phyloP scores from a whole-genome alignment of 2,888 invertebrate species.

The Archaeoteleia sp. region DNA sequence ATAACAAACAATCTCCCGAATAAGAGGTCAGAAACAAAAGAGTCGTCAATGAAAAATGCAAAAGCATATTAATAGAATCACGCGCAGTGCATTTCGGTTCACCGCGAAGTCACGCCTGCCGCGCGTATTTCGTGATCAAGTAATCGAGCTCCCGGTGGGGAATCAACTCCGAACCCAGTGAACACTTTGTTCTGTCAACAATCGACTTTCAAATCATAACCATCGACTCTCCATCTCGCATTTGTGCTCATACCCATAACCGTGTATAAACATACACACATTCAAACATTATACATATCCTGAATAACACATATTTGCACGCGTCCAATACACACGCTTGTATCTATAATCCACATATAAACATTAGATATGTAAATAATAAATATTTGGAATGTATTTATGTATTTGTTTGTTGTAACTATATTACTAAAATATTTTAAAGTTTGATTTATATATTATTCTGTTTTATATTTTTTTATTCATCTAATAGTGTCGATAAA shows the following conservation, averaged over 20 bases:
- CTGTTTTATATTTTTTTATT: no score
- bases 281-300: not conserved
- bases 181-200: conserved; percentile 70
- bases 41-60: conserved; percentile 45
- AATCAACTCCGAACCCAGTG: conserved; percentile 64
- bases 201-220: conserved; percentile 69
- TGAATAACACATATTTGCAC: no score
- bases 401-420: no score
- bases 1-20: no score
- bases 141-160: conserved; percentile 51
- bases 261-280: conserved; percentile 26
- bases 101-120: conserved; percentile 43
- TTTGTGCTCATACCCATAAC: conserved; percentile 36
- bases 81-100: conserved; percentile 30
- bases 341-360: no score
- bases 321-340: no score
- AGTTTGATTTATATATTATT: no score
- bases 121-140: conserved; percentile 42
- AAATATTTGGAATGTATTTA: no score
- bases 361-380: no score
- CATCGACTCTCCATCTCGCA: conserved; percentile 59
- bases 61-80: conserved; percentile 46
- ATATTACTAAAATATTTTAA: no score
- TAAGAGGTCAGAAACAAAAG: conserved; percentile 31
- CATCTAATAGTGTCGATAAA: no score